Evolutionary conservation across 2,888 invertebrate species (phyloP).

Genomic region (Dynastes hyllus): DNA sequence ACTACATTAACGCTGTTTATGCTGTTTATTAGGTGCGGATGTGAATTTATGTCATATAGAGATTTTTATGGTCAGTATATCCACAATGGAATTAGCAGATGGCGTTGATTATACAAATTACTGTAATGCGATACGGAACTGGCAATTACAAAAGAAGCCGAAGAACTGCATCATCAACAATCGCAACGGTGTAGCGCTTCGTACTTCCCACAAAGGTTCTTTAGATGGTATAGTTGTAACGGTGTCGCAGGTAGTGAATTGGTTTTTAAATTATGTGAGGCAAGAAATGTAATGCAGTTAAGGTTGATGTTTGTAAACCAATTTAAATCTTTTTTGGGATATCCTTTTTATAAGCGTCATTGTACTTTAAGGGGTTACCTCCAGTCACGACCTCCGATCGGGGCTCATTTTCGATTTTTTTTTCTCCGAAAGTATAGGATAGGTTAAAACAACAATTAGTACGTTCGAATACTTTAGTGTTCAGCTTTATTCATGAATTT

Average conservation of each 20-base stretch:
- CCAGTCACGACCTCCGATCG: no score
- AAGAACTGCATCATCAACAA: neutral
- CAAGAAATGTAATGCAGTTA: neutral
- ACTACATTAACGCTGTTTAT: neutral
- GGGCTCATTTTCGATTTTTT: no score
- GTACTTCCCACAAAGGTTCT: neutral
- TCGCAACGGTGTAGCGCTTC: neutral
- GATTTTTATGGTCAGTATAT: constrained; percentile 26
- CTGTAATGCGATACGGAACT: constrained; percentile 15
- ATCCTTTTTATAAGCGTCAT: neutral
- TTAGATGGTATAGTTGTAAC: neutral
- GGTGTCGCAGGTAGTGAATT: neutral
- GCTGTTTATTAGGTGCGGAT: constrained; percentile 16
- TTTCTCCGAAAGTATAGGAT: no score
- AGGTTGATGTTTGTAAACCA: neutral
- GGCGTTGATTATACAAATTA: neutral
- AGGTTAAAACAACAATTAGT: no score
- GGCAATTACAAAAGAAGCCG: neutral
- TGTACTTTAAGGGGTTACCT: no score
- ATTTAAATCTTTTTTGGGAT: neutral
- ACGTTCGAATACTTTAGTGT: no score
- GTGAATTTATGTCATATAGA: constrained; percentile 15
- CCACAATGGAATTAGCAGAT: constrained; percentile 16
- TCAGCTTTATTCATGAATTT: no score
- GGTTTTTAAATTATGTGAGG: neutral